Base-by-base conservation (phyloP, 2,888 invertebrate genomes). In the Standfussiana lucernea region DNA sequence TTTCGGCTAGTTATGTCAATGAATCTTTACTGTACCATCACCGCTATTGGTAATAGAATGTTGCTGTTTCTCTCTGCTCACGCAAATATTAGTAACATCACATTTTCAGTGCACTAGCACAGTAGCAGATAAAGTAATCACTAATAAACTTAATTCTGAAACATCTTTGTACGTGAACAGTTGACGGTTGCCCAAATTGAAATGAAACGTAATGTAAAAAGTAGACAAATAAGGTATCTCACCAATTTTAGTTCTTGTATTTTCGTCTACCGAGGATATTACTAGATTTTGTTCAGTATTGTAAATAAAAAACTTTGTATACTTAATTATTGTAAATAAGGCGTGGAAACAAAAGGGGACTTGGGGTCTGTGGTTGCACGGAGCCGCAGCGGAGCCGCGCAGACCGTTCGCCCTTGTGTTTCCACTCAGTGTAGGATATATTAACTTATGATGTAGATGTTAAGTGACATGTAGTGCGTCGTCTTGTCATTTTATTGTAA, bases 401-500 rank as follows among this genome's bases (percentile, higher is more conserved):
- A 0, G 42, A 13, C 28, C 45, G 35, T 56, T 15, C 18, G 56
- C 13, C 64, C 50, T 53, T 67, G 73, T 66, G 69, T 62, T 70
- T 68, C 37, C 75, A 42, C 74, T 37, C 72, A 83, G 59, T 76
- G 79, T 86, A 81, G 79, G 45, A 69, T 78, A 80, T 85, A 85
- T 87, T 86, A 92, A 91, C 91, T 91, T 91, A 91, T 90, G 82
- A 87, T 86, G 82, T 91, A 87, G 81, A 80, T 67, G 72, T 82
- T 87, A 89, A 85, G 88, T 83, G 84, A 88, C 83, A 80, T 79
- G 85, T 84, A 84, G 86, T 77, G 86, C 88, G 86, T 88, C 89
- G 88, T 94, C 93, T 94, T 89, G 94, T 95, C 94, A 93, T 90
- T 93, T 90, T 87, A 85, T 86, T 87, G 82, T 90, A 90, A 87